Percentiles rank a stretch among this genome's conserved stretches.
Evolutionary conservation across 1,140 invertebrate species (phyloP).

Genomic region (Zaprionus inermis): DNA sequence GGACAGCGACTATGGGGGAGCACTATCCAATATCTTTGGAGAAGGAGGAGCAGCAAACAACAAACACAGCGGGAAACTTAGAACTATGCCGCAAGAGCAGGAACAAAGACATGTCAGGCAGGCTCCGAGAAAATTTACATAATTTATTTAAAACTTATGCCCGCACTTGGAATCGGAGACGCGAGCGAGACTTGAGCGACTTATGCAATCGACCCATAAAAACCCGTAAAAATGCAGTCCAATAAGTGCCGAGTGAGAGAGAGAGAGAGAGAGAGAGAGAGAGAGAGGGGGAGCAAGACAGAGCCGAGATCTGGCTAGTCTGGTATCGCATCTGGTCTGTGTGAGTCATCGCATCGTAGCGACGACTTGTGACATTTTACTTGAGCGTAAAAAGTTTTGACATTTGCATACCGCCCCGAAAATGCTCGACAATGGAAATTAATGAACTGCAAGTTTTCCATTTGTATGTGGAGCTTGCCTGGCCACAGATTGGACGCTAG

Average conservation of each 20-base stretch:
- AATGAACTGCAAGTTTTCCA: constrained; percentile 55
- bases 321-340: constrained; percentile 46
- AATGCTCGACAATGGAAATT: constrained; percentile 62
- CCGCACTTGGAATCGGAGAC: constrained; percentile 18
- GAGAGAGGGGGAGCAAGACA: background rate
- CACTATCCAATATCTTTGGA: constrained; percentile 44
- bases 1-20: constrained; percentile 5
- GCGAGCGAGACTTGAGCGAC: constrained; percentile 27
- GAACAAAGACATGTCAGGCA: constrained; percentile 37
- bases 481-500: background rate
- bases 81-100: constrained; percentile 42
- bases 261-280: background rate
- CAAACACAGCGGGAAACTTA: constrained; percentile 27
- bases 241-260: constrained; percentile 6
- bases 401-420: constrained; percentile 57
- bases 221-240: constrained; percentile 40
- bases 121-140: constrained; percentile 43
- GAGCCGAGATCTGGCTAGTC: constrained; percentile 28
- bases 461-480: constrained; percentile 27
- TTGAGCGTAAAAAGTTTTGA: constrained; percentile 55
- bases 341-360: constrained; percentile 39
- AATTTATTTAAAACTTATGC: constrained; percentile 52
- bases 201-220: constrained; percentile 54
- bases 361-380: constrained; percentile 52
- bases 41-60: constrained; percentile 4